phyloP scores from a whole-genome alignment of 1,140 invertebrate species.

The Drosophila eugracilis region DNA sequence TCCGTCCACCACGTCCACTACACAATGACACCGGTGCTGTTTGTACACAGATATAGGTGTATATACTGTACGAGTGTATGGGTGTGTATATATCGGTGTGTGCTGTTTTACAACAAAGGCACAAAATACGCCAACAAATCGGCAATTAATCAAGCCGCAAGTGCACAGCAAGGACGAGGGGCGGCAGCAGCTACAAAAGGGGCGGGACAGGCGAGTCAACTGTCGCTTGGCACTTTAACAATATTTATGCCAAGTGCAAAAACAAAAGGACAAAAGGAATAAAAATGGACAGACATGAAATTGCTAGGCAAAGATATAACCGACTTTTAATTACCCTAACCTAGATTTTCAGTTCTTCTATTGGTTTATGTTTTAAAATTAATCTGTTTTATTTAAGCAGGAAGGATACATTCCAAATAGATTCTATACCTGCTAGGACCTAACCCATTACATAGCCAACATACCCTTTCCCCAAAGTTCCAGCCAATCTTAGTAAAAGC shows the following conservation, averaged over 20 bases:
- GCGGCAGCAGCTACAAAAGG: neutral
- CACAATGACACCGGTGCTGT: conserved; percentile 60
- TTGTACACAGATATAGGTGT: conserved; percentile 14
- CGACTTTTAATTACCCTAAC: neutral
- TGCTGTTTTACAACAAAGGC: conserved; percentile 59
- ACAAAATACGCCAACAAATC: conserved; percentile 80
- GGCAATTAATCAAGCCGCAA: conserved; percentile 76
- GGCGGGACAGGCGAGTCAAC: conserved; percentile 13
- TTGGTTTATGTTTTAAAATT: no score
- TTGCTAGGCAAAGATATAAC: neutral
- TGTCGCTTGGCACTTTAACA: conserved; percentile 77
- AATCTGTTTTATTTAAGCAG: no score
- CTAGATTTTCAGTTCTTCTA: no score
- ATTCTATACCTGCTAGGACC: no score
- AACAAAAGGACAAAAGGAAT: conserved; percentile 60
- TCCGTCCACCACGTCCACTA: conserved; percentile 25
- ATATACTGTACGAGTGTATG: neutral
- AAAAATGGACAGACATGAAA: conserved; percentile 30
- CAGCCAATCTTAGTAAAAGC: conserved; percentile 25
- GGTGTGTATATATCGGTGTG: conserved; percentile 22
- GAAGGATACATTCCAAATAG: no score
- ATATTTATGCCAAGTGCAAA: conserved; percentile 70
- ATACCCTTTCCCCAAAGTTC: neutral
- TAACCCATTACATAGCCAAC: neutral
- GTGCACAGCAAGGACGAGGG: conserved; percentile 19